Evolutionary conservation across 2,888 invertebrate genomes (phyloP).

Genomic region (Sussaba pulchella): DNA sequence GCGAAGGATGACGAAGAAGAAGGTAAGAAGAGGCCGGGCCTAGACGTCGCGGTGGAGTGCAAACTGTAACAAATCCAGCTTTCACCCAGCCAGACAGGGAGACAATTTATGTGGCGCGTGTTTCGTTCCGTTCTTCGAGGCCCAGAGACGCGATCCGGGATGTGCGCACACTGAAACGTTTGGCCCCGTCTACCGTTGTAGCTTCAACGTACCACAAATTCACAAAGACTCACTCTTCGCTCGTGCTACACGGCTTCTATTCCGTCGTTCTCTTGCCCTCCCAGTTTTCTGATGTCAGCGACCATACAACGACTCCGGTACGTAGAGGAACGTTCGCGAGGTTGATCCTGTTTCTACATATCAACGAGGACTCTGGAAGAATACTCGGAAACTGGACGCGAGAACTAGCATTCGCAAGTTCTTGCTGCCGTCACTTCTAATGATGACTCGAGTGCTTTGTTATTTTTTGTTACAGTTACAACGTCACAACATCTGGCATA

Average conservation of each 20-base stretch:
- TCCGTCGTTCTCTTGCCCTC: conserved; percentile 13
- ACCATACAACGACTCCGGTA: conserved; percentile 1
- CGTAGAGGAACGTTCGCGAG: not conserved
- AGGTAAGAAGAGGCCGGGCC: conserved; percentile 69
- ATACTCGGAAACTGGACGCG: conserved; percentile 25
- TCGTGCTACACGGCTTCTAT: conserved; percentile 15
- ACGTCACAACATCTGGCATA: not conserved
- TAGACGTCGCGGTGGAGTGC: conserved; percentile 81
- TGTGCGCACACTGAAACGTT: conserved; percentile 56
- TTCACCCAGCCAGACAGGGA: conserved; percentile 83
- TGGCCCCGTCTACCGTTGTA: conserved; percentile 48
- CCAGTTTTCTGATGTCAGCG: conserved; percentile 8
- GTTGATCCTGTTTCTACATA: conserved; percentile 22
- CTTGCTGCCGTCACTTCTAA: conserved; percentile 7
- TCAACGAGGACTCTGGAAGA: conserved; percentile 10
- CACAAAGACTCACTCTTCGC: conserved; percentile 58
- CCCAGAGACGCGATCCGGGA: conserved; percentile 72
- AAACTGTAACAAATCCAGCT: conserved; percentile 84
- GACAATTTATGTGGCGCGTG: conserved; percentile 84
- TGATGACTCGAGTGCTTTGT: conserved; percentile 27
- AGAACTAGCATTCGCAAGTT: conserved; percentile 32
- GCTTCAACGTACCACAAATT: conserved; percentile 36
- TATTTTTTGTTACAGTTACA: not conserved
- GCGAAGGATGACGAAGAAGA: conserved; percentile 51
- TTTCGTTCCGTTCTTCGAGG: conserved; percentile 80